Evolutionary conservation across 2,888 invertebrate genomes (phyloP), one percentile per base, ranked within the genome.

Genomic region (Autographa gamma): DNA sequence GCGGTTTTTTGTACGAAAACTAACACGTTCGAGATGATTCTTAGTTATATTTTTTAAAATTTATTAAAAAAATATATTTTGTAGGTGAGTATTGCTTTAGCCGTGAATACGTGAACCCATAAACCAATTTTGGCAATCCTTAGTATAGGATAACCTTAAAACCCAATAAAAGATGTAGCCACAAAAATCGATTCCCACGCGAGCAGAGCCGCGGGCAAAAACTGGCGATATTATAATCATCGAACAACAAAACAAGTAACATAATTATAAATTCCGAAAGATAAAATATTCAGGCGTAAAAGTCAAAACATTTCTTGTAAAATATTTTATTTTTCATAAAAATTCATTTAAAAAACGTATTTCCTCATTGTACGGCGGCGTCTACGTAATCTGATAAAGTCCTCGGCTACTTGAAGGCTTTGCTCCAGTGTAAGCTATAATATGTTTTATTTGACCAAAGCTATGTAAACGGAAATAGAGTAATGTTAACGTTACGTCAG

Each of bases 341-440:
- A 86, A 79, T 78, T 81, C 76, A 76, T 85, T 87, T 82, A 77
- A 84, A 81, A 85, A 87, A 84, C 84, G 81, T 84, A 85, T 86
- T 86, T 84, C 86, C 84, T 85, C 76, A 85, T 86, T 85, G 83
- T 82, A 75, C 73, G 79, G 64, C 67, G 77, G 69, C 74, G 72
- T 71, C 77, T 77, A 67, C 74, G 75, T 85, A 85, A 87, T 86
- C 80, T 74, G 79, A 86, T 87, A 86, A 86, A 79, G 74, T 78
- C 74, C 64, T 63, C 71, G 58, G 71, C 75, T 71, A 62, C 71
- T 76, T 70, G 59, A n/a, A 19, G 61, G 11, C 41, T 32, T 25
- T 34, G 0, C 0, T 38, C 68, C 67, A 80, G 16, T 56, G 19
- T 0, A 0, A 56, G 74, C 58, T 68, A 31, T 19, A 52, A 69